These are phyloP conservation scores for Loriculus beryllinus DNA, from an alignment of 2,797 vertebrate species.

Conservation along the genomic window DNA sequence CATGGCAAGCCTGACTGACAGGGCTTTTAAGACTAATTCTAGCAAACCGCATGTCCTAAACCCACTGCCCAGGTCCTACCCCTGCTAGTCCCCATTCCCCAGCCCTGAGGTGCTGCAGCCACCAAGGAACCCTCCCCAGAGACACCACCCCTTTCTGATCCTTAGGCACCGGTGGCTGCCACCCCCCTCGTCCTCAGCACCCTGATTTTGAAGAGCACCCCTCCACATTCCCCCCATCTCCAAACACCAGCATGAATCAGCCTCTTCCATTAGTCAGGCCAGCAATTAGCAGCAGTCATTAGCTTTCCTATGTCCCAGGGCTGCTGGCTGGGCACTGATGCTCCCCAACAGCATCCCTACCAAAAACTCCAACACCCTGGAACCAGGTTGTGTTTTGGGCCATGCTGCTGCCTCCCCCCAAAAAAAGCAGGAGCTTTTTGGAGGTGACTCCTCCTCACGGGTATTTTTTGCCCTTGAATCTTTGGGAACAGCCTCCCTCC, in stretches of 20 bases:
- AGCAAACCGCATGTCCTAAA: background rate
- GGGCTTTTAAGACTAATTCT: background rate
- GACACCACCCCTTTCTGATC: background rate
- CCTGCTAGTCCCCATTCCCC: background rate
- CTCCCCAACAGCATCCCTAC: background rate
- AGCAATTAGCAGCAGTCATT: slow-evolving; percentile 46
- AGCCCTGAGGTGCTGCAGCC: background rate
- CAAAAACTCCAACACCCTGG: background rate
- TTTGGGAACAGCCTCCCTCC: background rate
- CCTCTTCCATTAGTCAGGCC: slow-evolving; percentile 19
- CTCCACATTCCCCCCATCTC: background rate
- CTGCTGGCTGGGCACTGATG: background rate
- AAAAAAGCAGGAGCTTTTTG: background rate
- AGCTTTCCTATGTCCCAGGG: background rate
- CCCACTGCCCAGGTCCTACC: background rate
- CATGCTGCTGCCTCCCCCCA: fast-evolving
- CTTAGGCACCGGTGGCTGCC: background rate
- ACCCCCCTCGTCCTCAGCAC: background rate
- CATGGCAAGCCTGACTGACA: background rate
- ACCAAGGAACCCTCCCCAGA: background rate
- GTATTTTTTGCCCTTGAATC: slow-evolving; percentile 20
- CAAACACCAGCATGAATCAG: background rate
- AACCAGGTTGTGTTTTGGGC: background rate
- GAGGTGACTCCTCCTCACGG: background rate
- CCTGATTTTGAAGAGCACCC: background rate